phyloP scores from a whole-genome alignment of 2,888 invertebrate species.

The Caenorhabditis sulstoni region DNA sequence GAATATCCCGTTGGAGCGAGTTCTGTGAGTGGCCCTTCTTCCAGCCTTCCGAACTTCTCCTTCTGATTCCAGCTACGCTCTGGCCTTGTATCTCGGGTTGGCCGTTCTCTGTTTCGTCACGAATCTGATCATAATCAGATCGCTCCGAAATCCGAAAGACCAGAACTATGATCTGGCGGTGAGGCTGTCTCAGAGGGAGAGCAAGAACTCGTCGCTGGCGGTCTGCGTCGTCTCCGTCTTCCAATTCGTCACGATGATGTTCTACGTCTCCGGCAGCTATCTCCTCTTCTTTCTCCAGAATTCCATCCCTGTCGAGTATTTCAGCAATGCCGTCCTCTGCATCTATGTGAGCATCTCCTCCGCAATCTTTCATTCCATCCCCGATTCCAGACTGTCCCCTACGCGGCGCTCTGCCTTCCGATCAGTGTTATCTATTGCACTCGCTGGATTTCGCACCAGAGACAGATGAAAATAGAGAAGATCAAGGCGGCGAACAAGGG shows the following conservation, averaged over 20 bases:
- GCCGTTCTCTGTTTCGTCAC: constrained; percentile 10
- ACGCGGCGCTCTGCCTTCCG: constrained; percentile 27
- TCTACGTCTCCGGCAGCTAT: constrained; percentile 27
- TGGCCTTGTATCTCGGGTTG: constrained; percentile 17
- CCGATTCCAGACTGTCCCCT: constrained; percentile 43
- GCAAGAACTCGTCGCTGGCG: constrained; percentile 34
- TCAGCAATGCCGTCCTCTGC: constrained; percentile 30
- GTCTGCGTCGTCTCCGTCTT: constrained; percentile 30
- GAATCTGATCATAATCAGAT: constrained; percentile 14
- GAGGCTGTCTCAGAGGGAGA: constrained; percentile 27
- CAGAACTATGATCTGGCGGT: constrained; percentile 25
- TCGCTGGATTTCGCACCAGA: constrained; percentile 34
- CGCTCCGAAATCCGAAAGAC: not conserved
- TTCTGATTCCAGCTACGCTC: constrained; percentile 25
- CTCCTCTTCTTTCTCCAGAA: not conserved
- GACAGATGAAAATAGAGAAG: constrained; percentile 24
- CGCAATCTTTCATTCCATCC: not conserved
- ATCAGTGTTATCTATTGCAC: constrained; percentile 29
- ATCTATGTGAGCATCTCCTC: constrained; percentile 18
- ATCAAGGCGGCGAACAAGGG: constrained; percentile 19
- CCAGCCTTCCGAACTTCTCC: not conserved
- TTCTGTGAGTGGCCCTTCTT: constrained; percentile 20
- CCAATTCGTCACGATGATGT: constrained; percentile 33
- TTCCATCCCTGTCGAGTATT: constrained; percentile 16
- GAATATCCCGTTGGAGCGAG: constrained; percentile 29